These are phyloP conservation scores for Rhopalosiphum nymphaeae DNA, from an alignment of 2,888 invertebrate species.

Conservation along the genomic window DNA sequence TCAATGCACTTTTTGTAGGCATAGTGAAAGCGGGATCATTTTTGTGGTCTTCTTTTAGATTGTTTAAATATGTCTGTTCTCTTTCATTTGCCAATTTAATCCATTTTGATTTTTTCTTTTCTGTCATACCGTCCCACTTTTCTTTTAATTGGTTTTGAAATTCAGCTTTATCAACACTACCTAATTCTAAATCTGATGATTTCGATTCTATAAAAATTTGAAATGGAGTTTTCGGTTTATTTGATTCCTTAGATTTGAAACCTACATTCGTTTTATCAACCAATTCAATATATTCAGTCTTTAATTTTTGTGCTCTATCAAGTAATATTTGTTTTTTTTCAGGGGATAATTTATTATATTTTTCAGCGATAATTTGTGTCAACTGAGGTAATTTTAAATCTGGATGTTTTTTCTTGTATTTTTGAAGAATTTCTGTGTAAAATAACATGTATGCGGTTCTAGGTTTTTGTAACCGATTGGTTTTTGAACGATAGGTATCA, in stretches of 20 bases:
- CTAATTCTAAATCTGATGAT: not conserved
- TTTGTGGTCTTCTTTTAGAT: conserved; percentile 61
- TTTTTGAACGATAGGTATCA: conserved; percentile 59
- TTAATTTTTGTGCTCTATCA: conserved; percentile 52
- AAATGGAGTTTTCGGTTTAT: conserved; percentile 54
- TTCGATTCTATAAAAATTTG: conserved; percentile 49
- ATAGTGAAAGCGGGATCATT: conserved; percentile 64
- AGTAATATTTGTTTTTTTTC: conserved; percentile 44
- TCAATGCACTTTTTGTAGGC: conserved; percentile 62
- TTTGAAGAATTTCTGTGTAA: conserved; percentile 45
- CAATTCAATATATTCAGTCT: conserved; percentile 45
- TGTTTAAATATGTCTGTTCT: conserved; percentile 57
- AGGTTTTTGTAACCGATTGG: conserved; percentile 57
- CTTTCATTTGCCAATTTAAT: conserved; percentile 64
- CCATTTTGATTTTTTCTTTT: conserved; percentile 65
- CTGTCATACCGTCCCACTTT: conserved; percentile 63
- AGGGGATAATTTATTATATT: conserved; percentile 50
- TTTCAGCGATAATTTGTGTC: conserved; percentile 53
- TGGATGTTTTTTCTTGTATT: conserved; percentile 56
- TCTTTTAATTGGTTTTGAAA: conserved; percentile 54
- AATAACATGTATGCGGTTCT: conserved; percentile 51
- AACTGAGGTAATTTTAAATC: conserved; percentile 45
- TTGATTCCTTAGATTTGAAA: not conserved
- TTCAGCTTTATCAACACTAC: conserved; percentile 29
- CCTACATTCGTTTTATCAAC: conserved; percentile 37